Evolutionary conservation across 1,140 invertebrate genomes (phyloP), one percentile per base, ranked within the genome.

Genomic region (Halesus radiatus): DNA sequence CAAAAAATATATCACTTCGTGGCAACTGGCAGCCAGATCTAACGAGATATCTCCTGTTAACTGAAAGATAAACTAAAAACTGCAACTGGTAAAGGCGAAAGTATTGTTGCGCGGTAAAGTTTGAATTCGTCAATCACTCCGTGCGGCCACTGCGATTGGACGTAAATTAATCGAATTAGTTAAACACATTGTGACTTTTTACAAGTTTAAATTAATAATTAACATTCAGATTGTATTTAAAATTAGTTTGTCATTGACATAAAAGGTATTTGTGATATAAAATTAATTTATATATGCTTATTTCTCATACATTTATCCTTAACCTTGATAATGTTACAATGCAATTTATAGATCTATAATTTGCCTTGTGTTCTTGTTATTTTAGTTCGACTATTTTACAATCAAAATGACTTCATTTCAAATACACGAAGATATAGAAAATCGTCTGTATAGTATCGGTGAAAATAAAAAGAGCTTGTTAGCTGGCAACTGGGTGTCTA

Each of bases 341-440:
- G 15, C 1, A 60, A 20, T 22, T 5, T 18, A n/a, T 18, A 37
- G 29, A 15, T 66, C 6, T n/a, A 18, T 18, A 18, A 68, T 32
- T 68, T 68, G 18, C 16, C 10, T 37, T 64, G 26, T 32, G 13
- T 26, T 29, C 22, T 32, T 66, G 1, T 37, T n/a, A 68, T 68
- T 68, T 64, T 45, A 37, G n/a, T n/a, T 32, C 32, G 26, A 50
- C 37, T 68, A 1, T 37, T 68, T 68, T 60, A 23, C 29, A 68
- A 32, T 37, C 45, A 75, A 58, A 18, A 83, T 80, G 78, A 76
- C 74, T 62, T 78, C 79, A 15, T 82, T 83, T 53, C 68, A 79
- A 79, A 83, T 83, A 32, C 82, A 83, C 72, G 82, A 83, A 54
- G 82, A 83, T 23, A 58, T 23, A 20, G 78, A 80, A 66, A 80